A percentile compares a stretch with the other conserved stretches of the same genome.
phyloP scores from a whole-genome alignment of 2,797 vertebrate species.

The Micrastur ruficollis region DNA sequence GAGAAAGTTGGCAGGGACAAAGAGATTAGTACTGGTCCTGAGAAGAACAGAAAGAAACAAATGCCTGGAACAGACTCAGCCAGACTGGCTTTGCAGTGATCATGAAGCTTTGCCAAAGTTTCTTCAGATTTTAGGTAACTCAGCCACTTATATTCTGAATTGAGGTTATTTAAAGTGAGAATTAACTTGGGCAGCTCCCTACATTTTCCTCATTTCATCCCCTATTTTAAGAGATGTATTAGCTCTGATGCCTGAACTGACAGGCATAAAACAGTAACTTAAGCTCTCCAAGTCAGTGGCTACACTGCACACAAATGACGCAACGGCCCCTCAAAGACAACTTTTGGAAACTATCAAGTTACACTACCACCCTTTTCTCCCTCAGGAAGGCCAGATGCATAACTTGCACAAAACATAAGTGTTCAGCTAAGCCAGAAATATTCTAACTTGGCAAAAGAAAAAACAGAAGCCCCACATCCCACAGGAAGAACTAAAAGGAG shows the following conservation, averaged over 20 bases:
- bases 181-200: background rate
- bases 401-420: background rate
- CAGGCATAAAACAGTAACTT: background rate
- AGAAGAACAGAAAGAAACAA: background rate
- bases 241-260: background rate
- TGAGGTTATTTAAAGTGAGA: background rate
- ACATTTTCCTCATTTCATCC: background rate
- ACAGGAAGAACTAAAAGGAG: background rate
- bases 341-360: background rate
- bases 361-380: background rate
- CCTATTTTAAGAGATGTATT: background rate
- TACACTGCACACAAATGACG: rapidly evolving
- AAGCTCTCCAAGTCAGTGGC: background rate
- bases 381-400: background rate
- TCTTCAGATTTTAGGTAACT: background rate
- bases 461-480: background rate
- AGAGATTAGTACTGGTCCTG: background rate
- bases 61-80: background rate
- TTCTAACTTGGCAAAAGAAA: background rate
- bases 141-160: background rate
- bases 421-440: background rate
- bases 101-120: background rate
- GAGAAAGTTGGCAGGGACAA: background rate
- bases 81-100: background rate
- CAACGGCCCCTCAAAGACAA: background rate